Evolutionary conservation across 2,888 invertebrate species (phyloP).

Genomic region (Spisula subtruncata): DNA sequence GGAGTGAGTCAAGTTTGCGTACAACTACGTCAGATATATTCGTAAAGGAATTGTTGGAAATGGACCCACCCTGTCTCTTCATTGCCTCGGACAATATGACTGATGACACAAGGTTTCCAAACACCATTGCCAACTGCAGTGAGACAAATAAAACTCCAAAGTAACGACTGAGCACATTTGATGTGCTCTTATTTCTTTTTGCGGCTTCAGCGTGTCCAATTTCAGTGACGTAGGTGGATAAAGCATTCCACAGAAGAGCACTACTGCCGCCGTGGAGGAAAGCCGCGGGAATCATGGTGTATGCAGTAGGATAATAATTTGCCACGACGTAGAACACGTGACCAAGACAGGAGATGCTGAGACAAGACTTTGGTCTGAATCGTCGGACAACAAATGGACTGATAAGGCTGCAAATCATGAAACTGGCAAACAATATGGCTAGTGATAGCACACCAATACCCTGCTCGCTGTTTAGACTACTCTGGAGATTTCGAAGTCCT

Average conservation of each 20-base stretch:
- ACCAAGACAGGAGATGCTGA: constrained; percentile 76
- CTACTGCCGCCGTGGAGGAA: constrained; percentile 81
- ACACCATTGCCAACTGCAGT: constrained; percentile 82
- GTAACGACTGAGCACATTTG: constrained; percentile 81
- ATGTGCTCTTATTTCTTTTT: constrained; percentile 75
- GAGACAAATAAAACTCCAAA: constrained; percentile 85
- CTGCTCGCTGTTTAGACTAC: constrained; percentile 84
- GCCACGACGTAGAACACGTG: constrained; percentile 81
- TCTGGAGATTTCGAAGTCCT: constrained; percentile 85
- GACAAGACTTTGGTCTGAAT: constrained; percentile 80
- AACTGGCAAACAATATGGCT: constrained; percentile 80
- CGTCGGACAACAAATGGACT: constrained; percentile 84
- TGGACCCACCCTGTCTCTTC: background rate
- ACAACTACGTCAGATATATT: background rate
- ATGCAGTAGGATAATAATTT: constrained; percentile 83
- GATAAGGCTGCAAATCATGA: constrained; percentile 84
- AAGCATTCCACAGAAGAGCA: constrained; percentile 85
- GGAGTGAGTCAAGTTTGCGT: background rate
- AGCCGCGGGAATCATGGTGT: constrained; percentile 83
- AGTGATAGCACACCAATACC: constrained; percentile 85
- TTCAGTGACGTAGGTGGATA: constrained; percentile 85
- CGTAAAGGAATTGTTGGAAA: background rate
- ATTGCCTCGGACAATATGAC: constrained; percentile 69
- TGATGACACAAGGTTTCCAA: constrained; percentile 85
- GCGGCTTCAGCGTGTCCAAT: constrained; percentile 81